Percentiles rank a stretch among this genome's conserved stretches.
phyloP scores from a whole-genome alignment of 92 coral and sea anemone genomes.

The Anthopleura xanthogrammica region DNA sequence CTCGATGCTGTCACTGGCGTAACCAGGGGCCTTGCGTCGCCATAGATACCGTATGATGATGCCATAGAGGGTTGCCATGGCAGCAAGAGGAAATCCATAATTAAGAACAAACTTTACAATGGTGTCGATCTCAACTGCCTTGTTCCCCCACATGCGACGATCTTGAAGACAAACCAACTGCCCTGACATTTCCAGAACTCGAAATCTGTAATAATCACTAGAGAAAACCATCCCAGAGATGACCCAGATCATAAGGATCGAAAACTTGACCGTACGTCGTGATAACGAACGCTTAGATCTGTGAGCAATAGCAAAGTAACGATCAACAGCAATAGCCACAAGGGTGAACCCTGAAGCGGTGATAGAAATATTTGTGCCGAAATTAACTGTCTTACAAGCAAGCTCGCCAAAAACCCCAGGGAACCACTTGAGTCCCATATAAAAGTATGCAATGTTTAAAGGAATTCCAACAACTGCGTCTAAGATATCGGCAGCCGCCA shows the following conservation, averaged over 20 bases:
- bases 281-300: constrained; percentile 48
- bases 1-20: constrained; percentile 44
- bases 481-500: constrained; percentile 34
- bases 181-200: constrained; percentile 20
- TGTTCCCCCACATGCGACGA: constrained; percentile 17
- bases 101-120: constrained; percentile 47
- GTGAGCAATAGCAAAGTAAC: constrained; percentile 52
- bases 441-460: constrained; percentile 25
- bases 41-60: constrained; percentile 50
- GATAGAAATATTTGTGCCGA: constrained; percentile 24
- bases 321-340: constrained; percentile 34
- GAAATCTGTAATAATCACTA: constrained; percentile 34
- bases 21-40: constrained; percentile 54
- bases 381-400: constrained; percentile 20
- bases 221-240: constrained; percentile 35
- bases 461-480: constrained; percentile 27
- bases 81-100: constrained; percentile 57
- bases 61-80: constrained; percentile 54
- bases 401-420: constrained; percentile 26
- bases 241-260: constrained; percentile 36
- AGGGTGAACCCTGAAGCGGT: constrained; percentile 31
- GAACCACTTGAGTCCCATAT: constrained; percentile 25
- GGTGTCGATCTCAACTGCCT: constrained; percentile 39
- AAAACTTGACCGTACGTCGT: constrained; percentile 4
- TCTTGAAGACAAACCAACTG: constrained; percentile 32